Evolutionary conservation across 2,113 vertebrate genomes (phyloP).

Genomic region (Nyctereutes procyonoides): DNA sequence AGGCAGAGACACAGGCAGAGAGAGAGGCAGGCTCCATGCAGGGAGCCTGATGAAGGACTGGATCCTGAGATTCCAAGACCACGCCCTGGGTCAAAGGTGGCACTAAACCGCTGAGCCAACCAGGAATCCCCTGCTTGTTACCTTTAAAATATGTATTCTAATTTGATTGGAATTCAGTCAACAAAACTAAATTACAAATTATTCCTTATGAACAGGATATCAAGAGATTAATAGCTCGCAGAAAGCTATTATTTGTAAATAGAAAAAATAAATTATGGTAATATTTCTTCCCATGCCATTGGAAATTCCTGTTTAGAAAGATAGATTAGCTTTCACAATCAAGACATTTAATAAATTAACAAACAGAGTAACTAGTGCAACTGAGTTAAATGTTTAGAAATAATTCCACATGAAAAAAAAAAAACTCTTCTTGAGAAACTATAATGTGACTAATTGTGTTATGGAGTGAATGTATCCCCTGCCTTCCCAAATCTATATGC

Average conservation of each 20-base stretch:
- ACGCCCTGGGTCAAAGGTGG: too few species aligned
- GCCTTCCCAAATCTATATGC: neutral
- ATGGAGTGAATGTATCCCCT: neutral
- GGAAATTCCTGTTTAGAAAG: neutral
- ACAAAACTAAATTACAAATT: neutral
- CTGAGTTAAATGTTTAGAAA: slow-evolving; percentile 24
- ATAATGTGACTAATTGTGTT: neutral
- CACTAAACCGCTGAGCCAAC: too few species aligned
- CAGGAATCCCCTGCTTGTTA: neutral
- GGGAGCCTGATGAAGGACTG: too few species aligned
- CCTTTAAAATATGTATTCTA: neutral
- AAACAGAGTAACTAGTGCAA: neutral
- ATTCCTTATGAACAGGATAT: neutral
- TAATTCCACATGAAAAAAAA: slow-evolving; percentile 27
- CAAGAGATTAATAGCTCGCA: neutral
- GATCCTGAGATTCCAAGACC: too few species aligned
- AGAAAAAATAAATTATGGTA: neutral
- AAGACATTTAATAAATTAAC: slow-evolving; percentile 3
- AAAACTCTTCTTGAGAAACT: neutral
- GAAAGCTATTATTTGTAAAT: neutral
- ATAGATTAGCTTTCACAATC: neutral
- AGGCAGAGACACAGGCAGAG: too few species aligned
- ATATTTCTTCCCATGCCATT: neutral
- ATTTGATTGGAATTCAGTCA: neutral
- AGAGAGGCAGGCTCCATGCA: too few species aligned